phyloP scores from a whole-genome alignment of 2,113 vertebrate species.

The Calidris pygmaea region DNA sequence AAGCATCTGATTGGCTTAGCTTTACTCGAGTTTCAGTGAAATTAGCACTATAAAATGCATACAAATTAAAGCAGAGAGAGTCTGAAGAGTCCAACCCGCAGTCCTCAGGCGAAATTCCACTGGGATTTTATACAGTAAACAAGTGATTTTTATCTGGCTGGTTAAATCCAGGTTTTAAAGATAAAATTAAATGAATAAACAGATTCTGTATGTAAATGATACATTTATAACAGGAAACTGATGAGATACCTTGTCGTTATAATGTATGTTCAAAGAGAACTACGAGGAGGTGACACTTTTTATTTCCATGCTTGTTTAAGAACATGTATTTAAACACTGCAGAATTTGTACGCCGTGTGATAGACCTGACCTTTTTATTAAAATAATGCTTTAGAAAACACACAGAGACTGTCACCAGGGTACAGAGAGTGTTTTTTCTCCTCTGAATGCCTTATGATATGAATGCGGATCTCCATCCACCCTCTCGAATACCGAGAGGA shows the following conservation, averaged over 20 bases:
- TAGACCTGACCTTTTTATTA: conserved; percentile 45
- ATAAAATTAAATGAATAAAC: conserved; percentile 19
- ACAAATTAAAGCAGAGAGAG: neutral
- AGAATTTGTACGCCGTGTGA: conserved; percentile 2
- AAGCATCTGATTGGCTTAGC: conserved; percentile 30
- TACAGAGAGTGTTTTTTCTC: neutral
- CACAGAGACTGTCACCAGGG: neutral
- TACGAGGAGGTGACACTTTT: neutral
- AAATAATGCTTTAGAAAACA: conserved; percentile 37
- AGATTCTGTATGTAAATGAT: conserved; percentile 4
- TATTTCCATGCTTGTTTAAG: conserved; percentile 29
- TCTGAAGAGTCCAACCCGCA: neutral
- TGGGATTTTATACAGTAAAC: neutral
- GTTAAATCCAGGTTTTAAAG: conserved; percentile 28
- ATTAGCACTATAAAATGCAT: neutral
- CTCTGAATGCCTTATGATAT: neutral
- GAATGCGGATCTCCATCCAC: neutral
- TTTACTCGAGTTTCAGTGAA: neutral
- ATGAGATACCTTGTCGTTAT: neutral
- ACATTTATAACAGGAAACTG: neutral
- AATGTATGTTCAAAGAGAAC: neutral
- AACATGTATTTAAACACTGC: conserved; percentile 9
- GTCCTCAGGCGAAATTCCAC: neutral
- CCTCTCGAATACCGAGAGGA: fast-evolving
- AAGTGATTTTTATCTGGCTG: conserved; percentile 13